These are phyloP conservation scores for Enteromius afrohamiltoni DNA, from an alignment of 2,797 vertebrate genomes.

Conservation along the genomic window DNA sequence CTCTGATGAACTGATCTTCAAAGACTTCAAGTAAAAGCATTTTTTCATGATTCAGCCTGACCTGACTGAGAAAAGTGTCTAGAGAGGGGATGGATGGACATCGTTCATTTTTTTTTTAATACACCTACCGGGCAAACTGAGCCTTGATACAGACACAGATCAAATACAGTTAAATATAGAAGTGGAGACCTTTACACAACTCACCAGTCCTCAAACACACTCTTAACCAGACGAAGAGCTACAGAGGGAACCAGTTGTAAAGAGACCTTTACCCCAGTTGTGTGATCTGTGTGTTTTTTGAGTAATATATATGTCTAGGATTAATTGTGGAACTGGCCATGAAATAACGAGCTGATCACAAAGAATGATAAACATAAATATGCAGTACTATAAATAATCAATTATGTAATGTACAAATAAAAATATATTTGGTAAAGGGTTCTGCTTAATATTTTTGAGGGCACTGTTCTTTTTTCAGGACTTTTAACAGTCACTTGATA, in stretches of 20 bases:
- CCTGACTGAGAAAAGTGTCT: slow-evolving; percentile 2
- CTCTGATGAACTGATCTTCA: slow-evolving; percentile 8
- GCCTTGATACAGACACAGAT: slow-evolving; percentile 69
- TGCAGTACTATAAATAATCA: background rate
- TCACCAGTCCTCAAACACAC: slow-evolving; percentile 46
- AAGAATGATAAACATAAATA: background rate
- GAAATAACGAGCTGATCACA: background rate
- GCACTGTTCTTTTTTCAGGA: background rate
- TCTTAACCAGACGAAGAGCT: slow-evolving; percentile 27
- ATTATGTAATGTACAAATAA: background rate
- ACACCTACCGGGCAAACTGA: slow-evolving; percentile 57
- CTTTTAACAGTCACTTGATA: background rate
- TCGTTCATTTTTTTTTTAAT: slow-evolving; percentile 35
- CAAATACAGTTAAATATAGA: slow-evolving; percentile 68
- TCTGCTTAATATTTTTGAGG: background rate
- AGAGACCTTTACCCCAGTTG: slow-evolving; percentile 1
- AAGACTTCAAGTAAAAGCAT: background rate
- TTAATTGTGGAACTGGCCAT: background rate
- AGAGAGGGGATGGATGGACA: slow-evolving; percentile 34
- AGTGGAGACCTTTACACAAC: slow-evolving; percentile 64
- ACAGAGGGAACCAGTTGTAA: slow-evolving; percentile 16
- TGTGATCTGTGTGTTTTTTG: background rate
- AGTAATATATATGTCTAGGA: background rate
- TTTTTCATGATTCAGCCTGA: background rate
- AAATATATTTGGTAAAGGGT: background rate